Percentiles rank a stretch among this genome's conserved stretches.
Conservation (phyloP, 2,113 vertebrate species). For the Phrynosoma blainvillii region DNA sequence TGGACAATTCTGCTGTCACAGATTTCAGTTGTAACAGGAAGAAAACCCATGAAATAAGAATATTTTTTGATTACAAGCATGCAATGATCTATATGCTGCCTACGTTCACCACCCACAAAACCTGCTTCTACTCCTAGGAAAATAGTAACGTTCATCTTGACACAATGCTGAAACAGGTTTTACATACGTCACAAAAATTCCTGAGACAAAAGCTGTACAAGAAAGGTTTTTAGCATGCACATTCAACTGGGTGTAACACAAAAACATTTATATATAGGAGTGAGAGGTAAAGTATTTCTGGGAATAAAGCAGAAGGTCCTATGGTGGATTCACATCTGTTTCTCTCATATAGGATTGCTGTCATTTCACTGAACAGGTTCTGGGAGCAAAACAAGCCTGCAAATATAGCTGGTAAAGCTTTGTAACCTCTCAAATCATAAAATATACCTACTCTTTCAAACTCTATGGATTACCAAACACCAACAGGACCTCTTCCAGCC, state of each 20-base stretch:
- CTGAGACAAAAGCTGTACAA: neutral
- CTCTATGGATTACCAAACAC: neutral
- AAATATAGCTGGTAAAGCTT: neutral
- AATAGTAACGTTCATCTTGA: neutral
- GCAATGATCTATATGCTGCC: neutral
- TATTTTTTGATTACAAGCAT: neutral
- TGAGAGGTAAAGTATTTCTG: neutral
- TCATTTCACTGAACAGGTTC: no score
- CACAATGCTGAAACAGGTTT: neutral
- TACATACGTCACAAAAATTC: neutral
- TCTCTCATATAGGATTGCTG: neutral
- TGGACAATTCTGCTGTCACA: neutral
- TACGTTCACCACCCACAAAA: neutral
- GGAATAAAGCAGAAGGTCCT: no score
- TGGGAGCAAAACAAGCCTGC: neutral
- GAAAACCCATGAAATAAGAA: neutral
- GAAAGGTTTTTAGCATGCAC: neutral
- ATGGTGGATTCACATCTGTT: neutral
- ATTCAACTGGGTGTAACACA: neutral
- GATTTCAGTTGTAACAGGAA: neutral
- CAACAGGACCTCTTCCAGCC: neutral
- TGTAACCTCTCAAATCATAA: no score
- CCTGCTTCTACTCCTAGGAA: neutral
- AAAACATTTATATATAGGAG: neutral
- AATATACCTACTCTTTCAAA: neutral